A percentile compares a stretch with the other conserved stretches of the same genome.
These are phyloP conservation scores for Tiaroga cobitis DNA, from an alignment of 2,797 vertebrate genomes.

Conservation along the genomic window DNA sequence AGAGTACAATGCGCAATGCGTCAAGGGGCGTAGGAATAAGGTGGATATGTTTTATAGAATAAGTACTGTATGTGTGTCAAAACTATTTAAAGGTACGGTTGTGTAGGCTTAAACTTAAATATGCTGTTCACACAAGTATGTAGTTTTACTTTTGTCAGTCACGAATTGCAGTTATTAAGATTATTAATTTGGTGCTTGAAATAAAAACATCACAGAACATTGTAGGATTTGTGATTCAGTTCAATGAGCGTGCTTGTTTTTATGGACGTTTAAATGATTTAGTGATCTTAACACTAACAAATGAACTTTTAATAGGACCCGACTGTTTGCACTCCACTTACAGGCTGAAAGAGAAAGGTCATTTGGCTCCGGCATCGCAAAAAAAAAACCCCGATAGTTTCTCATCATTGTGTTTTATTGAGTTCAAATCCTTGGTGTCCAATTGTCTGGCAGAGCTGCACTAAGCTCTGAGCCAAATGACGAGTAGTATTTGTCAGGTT, in stretches of 20 bases:
- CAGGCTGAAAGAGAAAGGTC: constrained; percentile 20
- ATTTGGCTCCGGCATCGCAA: constrained; percentile 22
- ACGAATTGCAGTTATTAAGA: background rate
- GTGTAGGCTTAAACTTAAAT: background rate
- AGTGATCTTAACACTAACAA: constrained; percentile 19
- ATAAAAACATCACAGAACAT: background rate
- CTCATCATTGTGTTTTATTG: constrained; percentile 41
- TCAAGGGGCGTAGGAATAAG: no score
- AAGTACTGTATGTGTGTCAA: background rate
- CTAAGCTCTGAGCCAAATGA: constrained; percentile 35
- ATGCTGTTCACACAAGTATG: background rate
- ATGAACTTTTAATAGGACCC: constrained; percentile 9
- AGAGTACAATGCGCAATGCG: no score
- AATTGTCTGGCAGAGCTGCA: constrained; percentile 38
- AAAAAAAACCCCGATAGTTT: background rate
- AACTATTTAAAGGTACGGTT: background rate
- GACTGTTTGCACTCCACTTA: background rate
- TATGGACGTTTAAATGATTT: background rate
- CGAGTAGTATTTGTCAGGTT: constrained; percentile 35
- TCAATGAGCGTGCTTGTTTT: background rate
- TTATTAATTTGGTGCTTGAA: background rate
- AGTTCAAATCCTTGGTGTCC: constrained; percentile 47
- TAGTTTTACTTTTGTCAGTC: no score
- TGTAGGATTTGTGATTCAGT: background rate
- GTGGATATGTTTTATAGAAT: background rate